Conservation (phyloP, 2,797 vertebrate species). For the Graptemys geographica region DNA sequence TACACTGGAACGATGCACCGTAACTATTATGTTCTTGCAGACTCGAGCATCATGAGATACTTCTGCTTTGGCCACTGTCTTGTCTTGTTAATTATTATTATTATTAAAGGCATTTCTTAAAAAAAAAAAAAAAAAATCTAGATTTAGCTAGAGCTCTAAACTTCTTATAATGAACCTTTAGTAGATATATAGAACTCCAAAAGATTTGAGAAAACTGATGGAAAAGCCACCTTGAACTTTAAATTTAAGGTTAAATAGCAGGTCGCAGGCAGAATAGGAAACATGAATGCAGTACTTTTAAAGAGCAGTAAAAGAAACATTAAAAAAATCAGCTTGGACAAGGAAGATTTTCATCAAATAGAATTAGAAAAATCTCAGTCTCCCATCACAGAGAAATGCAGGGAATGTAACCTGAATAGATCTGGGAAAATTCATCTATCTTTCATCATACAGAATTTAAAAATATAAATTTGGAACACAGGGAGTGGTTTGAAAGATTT, state of each 20-base stretch:
- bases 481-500: neutral
- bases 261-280: neutral
- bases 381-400: neutral
- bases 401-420: neutral
- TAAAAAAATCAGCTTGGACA: neutral
- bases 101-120: neutral
- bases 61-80: neutral
- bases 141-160: neutral
- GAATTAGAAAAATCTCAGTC: neutral
- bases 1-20: fast-evolving
- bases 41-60: fast-evolving
- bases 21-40: neutral
- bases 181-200: neutral
- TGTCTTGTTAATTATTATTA: neutral
- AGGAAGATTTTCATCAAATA: neutral
- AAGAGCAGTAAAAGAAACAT: neutral
- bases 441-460: neutral
- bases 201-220: neutral
- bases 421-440: neutral
- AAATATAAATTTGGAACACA: neutral
- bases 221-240: conserved; percentile 5
- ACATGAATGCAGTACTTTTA: neutral
- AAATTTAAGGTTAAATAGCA: neutral
- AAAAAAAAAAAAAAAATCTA: neutral
- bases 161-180: neutral